phyloP scores from a whole-genome alignment of 2,888 invertebrate genomes.

The Drosophila diplacantha region DNA sequence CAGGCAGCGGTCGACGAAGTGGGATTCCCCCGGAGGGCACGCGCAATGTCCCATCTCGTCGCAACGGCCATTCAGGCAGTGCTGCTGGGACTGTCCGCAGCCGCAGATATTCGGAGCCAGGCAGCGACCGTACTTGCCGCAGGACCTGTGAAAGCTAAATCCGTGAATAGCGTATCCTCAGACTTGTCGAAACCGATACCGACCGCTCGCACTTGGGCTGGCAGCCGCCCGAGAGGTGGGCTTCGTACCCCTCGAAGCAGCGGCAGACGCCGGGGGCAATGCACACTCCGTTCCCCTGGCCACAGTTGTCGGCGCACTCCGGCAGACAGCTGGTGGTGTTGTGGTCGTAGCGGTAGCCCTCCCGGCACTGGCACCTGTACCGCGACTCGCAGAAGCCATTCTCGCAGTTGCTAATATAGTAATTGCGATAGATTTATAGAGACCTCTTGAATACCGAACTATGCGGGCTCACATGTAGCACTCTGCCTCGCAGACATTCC shows the following conservation, averaged over 20 bases:
- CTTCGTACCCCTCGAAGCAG: constrained; percentile 80
- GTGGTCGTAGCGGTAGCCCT: constrained; percentile 71
- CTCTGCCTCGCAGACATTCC: constrained; percentile 74
- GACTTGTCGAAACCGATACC: no score
- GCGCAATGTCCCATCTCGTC: constrained; percentile 62
- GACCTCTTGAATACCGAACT: neutral
- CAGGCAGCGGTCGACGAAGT: constrained; percentile 70
- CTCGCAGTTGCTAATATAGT: constrained; percentile 70
- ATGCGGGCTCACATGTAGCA: constrained; percentile 70
- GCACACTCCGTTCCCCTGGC: constrained; percentile 80
- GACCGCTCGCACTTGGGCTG: constrained; percentile 71
- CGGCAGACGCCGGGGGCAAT: constrained; percentile 81
- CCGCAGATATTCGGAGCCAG: constrained; percentile 74
- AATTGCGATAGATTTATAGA: neutral
- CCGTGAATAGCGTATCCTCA: neutral
- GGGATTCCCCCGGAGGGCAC: constrained; percentile 59
- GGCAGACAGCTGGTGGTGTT: constrained; percentile 73
- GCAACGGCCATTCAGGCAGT: constrained; percentile 64
- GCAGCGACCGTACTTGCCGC: constrained; percentile 73
- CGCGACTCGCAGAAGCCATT: constrained; percentile 79
- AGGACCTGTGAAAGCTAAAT: constrained; percentile 55
- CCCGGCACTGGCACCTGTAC: constrained; percentile 74
- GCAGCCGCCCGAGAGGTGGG: constrained; percentile 67
- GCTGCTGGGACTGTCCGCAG: constrained; percentile 70
- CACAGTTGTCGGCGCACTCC: constrained; percentile 68